Percentiles rank a stretch among this genome's conserved stretches.
Conservation (phyloP, 2,113 vertebrate genomes). For the Tapirus terrestris region DNA sequence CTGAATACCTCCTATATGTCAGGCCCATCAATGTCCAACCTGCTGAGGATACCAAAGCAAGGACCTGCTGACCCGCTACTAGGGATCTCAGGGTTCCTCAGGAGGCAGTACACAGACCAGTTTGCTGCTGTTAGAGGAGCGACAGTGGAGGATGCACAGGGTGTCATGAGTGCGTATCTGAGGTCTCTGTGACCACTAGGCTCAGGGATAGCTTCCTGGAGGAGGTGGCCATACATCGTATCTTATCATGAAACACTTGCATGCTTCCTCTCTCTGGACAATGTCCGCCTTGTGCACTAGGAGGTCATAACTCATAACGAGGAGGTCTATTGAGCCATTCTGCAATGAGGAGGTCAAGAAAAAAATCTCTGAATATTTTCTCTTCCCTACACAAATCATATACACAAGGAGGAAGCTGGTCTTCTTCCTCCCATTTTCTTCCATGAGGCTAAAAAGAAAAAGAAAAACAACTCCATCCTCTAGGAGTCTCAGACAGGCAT, state of each 20-base stretch:
- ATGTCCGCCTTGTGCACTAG: background rate
- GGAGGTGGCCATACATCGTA: background rate
- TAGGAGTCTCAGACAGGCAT: background rate
- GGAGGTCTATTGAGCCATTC: background rate
- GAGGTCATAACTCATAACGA: background rate
- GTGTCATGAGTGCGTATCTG: background rate
- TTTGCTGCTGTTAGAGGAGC: background rate
- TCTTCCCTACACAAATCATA: background rate
- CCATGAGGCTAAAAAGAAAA: background rate
- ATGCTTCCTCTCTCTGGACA: background rate
- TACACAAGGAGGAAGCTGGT: background rate
- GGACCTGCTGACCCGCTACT: background rate
- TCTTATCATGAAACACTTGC: background rate
- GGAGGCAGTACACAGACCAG: no score
- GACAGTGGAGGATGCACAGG: fast-evolving
- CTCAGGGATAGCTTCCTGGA: background rate
- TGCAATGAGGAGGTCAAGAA: background rate
- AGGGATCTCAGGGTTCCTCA: background rate
- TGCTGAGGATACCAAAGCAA: background rate
- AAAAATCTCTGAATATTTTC: background rate
- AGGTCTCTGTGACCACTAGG: background rate
- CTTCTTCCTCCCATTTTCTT: background rate
- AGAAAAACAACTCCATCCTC: background rate
- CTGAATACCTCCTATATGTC: background rate
- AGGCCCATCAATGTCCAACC: background rate